Evolutionary conservation across 1,140 invertebrate genomes (phyloP).

Genomic region (Halesus radiatus): DNA sequence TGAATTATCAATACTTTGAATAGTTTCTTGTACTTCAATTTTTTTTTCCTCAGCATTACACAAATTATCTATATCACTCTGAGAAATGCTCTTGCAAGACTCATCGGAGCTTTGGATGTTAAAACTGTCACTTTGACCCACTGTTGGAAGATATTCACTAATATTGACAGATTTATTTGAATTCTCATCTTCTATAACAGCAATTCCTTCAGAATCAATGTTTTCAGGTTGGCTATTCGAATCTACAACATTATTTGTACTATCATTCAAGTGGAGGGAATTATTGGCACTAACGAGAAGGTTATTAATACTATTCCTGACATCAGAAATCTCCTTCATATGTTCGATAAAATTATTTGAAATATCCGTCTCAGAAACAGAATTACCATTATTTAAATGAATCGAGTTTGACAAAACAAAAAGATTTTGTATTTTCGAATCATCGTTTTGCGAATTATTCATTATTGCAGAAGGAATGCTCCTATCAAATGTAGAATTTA

Average conservation of each 20-base stretch:
- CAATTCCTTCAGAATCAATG: conserved; percentile 19
- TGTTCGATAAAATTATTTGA: conserved; percentile 5
- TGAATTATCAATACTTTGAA: too few relatives aligned
- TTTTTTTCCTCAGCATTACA: too few relatives aligned
- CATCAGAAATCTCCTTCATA: conserved; percentile 27
- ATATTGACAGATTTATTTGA: too few relatives aligned
- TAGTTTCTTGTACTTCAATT: too few relatives aligned
- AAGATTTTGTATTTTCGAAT: background rate
- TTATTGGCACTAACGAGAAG: conserved; percentile 2
- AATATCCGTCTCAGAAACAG: background rate
- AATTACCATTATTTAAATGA: conserved; percentile 3
- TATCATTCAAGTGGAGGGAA: background rate
- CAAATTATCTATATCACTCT: too few relatives aligned
- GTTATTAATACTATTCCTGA: conserved; percentile 9
- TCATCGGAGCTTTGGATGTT: too few relatives aligned
- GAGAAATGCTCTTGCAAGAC: too few relatives aligned
- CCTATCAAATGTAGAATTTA: background rate
- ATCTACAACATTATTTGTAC: background rate
- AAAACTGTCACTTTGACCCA: too few relatives aligned
- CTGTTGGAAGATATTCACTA: too few relatives aligned
- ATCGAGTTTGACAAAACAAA: conserved; percentile 1
- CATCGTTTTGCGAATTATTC: background rate
- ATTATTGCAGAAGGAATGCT: background rate
- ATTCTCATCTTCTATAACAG: background rate
- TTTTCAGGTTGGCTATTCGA: background rate